Evolutionary conservation across 2,888 invertebrate genomes (phyloP).

Genomic region (Drosophila rubida): DNA sequence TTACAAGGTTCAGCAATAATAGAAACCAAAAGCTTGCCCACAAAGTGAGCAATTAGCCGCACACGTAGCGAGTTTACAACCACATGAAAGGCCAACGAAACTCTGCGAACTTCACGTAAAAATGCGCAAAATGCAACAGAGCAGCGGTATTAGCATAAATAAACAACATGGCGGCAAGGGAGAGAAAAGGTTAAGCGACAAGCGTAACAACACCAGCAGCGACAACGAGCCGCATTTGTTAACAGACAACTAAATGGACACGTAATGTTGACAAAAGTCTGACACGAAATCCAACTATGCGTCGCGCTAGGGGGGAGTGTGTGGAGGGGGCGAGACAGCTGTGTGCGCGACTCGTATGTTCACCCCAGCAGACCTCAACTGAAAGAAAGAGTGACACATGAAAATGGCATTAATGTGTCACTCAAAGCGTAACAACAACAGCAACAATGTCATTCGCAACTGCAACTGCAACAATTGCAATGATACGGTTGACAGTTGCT

Average conservation of each 20-base stretch:
- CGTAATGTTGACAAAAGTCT: slow-evolving; percentile 81
- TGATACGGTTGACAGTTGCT: slow-evolving; percentile 73
- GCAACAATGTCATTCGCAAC: slow-evolving; percentile 40
- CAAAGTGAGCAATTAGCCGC: slow-evolving; percentile 22
- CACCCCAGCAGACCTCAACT: slow-evolving; percentile 63
- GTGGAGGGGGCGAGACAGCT: not conserved
- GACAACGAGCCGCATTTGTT: slow-evolving; percentile 61
- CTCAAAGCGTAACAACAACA: slow-evolving; percentile 69
- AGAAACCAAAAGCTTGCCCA: not conserved
- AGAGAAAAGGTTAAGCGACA: slow-evolving; percentile 51
- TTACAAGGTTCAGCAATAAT: slow-evolving; percentile 29
- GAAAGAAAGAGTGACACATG: slow-evolving; percentile 82
- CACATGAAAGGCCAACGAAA: slow-evolving; percentile 24
- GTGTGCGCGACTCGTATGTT: slow-evolving; percentile 2
- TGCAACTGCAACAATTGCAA: slow-evolving; percentile 74
- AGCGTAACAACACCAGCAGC: slow-evolving; percentile 30
- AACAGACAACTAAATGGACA: slow-evolving; percentile 81
- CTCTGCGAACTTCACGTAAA: slow-evolving; percentile 11
- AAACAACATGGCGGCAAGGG: slow-evolving; percentile 29
- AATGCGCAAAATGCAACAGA: slow-evolving; percentile 42
- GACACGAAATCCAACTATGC: slow-evolving; percentile 74
- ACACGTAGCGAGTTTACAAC: slow-evolving; percentile 8
- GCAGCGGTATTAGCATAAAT: slow-evolving; percentile 28
- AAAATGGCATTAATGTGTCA: slow-evolving; percentile 83
- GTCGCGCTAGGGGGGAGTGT: slow-evolving; percentile 25